A percentile compares a stretch with the other conserved stretches of the same genome.
These are phyloP conservation scores for Phyllostomus hastatus DNA, from an alignment of 2,113 vertebrate genomes.

Conservation along the genomic window DNA sequence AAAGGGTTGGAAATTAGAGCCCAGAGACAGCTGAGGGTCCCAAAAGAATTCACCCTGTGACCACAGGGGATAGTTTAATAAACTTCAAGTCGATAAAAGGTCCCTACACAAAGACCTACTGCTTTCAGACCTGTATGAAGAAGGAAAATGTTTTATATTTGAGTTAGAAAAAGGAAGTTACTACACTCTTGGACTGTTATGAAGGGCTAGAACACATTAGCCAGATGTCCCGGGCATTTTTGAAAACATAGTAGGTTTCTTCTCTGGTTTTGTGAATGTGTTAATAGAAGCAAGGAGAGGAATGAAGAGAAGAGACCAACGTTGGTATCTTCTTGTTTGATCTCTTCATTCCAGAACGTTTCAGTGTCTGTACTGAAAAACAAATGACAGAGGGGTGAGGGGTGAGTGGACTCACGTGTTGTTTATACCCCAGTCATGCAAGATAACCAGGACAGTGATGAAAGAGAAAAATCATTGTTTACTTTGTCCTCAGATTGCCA, in stretches of 20 bases:
- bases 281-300: not conserved
- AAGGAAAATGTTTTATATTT: constrained; percentile 32
- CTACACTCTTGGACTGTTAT: not conserved
- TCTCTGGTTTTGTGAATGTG: not conserved
- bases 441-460: constrained; percentile 21
- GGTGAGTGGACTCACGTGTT: not conserved
- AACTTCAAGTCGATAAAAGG: not conserved
- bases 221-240: not conserved
- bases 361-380: not conserved
- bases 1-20: not conserved
- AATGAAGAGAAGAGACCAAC: not conserved
- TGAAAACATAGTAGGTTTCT: not conserved
- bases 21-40: not conserved
- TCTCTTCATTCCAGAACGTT: not conserved
- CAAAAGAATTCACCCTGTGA: not conserved
- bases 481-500: constrained; percentile 17
- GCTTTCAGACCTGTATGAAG: not conserved
- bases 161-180: constrained; percentile 30
- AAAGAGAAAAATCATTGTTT: constrained; percentile 42
- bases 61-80: not conserved
- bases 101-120: not conserved
- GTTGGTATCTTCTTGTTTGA: not conserved
- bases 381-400: not conserved
- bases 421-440: constrained; percentile 27
- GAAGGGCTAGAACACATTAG: not conserved